Evolutionary conservation across 2,113 vertebrate genomes (phyloP).

Genomic region (Axis porcinus): DNA sequence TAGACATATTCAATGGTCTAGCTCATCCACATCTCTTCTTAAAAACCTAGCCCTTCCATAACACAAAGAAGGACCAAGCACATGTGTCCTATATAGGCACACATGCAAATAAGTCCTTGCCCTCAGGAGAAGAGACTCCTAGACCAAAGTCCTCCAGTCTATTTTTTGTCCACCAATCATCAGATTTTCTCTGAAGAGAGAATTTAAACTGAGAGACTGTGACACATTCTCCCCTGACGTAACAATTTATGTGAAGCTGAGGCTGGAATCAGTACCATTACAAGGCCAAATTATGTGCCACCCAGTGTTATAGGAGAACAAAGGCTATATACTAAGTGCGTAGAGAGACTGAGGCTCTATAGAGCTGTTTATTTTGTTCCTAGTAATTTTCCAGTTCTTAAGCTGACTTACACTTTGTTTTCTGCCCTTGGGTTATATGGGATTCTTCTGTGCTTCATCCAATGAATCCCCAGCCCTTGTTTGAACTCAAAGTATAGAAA

Average conservation of each 20-base stretch:
- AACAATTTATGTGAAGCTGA: neutral
- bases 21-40: neutral
- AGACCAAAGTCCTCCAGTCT: neutral
- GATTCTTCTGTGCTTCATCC: neutral
- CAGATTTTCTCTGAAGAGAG: neutral
- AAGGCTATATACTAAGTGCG: neutral
- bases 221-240: neutral
- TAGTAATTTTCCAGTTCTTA: neutral
- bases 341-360: neutral
- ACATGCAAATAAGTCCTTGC: neutral
- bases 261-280: neutral
- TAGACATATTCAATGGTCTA: neutral
- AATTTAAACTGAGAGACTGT: neutral
- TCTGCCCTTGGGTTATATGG: neutral
- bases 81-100: neutral
- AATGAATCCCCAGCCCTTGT: neutral
- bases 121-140: neutral
- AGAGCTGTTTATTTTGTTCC: neutral
- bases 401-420: neutral
- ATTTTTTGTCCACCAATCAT: neutral
- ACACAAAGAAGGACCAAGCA: neutral
- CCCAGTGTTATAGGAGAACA: neutral
- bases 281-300: neutral
- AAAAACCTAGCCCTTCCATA: neutral
- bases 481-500: neutral